These are phyloP conservation scores for Hapalemur alaotrensis DNA, from an alignment of 2,797 vertebrate genomes.

Conservation along the genomic window DNA sequence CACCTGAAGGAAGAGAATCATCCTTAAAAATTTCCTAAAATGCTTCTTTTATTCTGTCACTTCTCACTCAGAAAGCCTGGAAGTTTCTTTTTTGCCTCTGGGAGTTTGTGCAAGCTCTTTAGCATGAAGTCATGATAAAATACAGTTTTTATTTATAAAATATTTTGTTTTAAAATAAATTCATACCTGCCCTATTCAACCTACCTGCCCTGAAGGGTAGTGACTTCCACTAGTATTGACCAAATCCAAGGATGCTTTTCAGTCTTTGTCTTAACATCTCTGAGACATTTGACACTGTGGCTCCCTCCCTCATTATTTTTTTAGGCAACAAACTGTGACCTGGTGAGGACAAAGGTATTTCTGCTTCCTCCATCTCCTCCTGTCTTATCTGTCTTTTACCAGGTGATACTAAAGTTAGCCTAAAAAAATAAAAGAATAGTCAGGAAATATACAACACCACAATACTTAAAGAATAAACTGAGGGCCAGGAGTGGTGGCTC, in stretches of 20 bases:
- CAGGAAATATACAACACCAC: not conserved
- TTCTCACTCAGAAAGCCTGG: not conserved
- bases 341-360: not conserved
- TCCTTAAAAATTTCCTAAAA: not conserved
- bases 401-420: not conserved
- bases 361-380: not conserved
- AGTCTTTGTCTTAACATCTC: not conserved
- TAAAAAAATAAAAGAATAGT: not conserved
- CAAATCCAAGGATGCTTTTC: not conserved
- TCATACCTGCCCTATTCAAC: not conserved
- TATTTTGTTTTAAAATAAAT: constrained; percentile 18
- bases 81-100: not conserved
- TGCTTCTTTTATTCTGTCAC: not conserved
- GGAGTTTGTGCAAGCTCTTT: not conserved
- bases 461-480: not conserved
- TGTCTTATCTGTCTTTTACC: not conserved
- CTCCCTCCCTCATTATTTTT: not conserved
- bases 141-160: not conserved
- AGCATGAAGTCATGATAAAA: not conserved
- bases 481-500: no score
- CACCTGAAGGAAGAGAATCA: not conserved
- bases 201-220: not conserved
- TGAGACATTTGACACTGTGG: not conserved
- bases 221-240: not conserved
- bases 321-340: not conserved